These are phyloP conservation scores for Cebuella pygmaea DNA, from an alignment of 2,797 vertebrate species.

Conservation along the genomic window DNA sequence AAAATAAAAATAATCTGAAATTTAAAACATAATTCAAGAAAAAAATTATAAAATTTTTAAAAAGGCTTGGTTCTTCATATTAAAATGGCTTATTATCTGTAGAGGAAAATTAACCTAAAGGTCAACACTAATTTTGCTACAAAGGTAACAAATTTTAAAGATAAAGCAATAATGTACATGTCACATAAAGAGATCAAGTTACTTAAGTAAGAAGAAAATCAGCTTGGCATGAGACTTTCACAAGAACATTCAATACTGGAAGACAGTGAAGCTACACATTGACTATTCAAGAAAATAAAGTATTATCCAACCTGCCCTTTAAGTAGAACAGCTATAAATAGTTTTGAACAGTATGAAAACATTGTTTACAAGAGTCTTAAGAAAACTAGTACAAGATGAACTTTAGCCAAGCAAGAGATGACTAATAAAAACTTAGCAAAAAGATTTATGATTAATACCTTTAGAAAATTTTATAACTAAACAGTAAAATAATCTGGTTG, in stretches of 20 bases:
- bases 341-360: neutral
- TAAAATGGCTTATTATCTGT: neutral
- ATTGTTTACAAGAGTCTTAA: neutral
- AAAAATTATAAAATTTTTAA: neutral
- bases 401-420: neutral
- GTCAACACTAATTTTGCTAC: neutral
- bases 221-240: neutral
- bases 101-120: neutral
- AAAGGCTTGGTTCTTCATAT: neutral
- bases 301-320: neutral
- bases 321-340: neutral
- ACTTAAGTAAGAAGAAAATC: neutral
- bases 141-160: neutral
- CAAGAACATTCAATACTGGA: neutral
- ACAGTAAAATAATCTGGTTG: neutral
- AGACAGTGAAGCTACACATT: neutral
- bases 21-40: neutral
- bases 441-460: neutral
- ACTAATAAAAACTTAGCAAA: neutral
- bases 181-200: neutral
- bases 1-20: neutral
- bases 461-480: neutral
- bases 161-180: neutral
- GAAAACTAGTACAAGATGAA: neutral
- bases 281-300: neutral